Evolutionary conservation across 2,888 invertebrate species (phyloP), one percentile per base, ranked within the genome.

Genomic region (Myopa tessellatipennis): DNA sequence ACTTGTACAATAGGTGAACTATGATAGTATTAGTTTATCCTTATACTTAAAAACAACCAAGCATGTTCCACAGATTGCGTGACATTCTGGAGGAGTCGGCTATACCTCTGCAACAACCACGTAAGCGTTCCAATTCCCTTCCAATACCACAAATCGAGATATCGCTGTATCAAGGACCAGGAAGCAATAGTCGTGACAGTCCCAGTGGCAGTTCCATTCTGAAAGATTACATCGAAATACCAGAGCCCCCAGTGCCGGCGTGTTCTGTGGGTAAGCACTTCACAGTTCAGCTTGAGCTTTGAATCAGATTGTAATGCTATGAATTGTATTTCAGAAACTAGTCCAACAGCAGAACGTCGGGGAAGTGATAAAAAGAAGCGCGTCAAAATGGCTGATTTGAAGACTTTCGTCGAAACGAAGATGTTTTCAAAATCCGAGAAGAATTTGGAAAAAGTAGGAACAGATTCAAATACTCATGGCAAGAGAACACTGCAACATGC

Each of bases 81-180:
- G 96, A 96, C 86, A 96, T 97, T 77, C 95, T 94, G 83, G 97
- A 97, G 85, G 96, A 97, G 84, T 88, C 89, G 0, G 92, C 93
- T 63, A 92, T 93, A 4, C 92, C 93, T 81, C 92, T 94, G 86
- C 93, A 94, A 84, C 94, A 93, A 84, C 94, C 96, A 10, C 91
- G 98, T 77, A 94, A 95, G 86, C 91, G 98, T 74, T 98, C 98
- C 85, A 96, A 96, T 86, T 98, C 98, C 0, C 90, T 98, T 76
- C 98, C 98, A 0, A 96, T 96, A 86, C 96, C 97, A 2, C 96
- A 97, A 90, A 96, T 97, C 79, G 96, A 96, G 89, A 94, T 96
- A 0, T 96, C 96, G 0, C 90, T 95, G 45, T 95, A 95, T 86
- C 95, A 95, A 87, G 95, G 94, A 83, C 93, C 93, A 0, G 95